Base-by-base conservation (phyloP, 1,140 invertebrate species). In the Daktulosphaira vitifoliae region DNA sequence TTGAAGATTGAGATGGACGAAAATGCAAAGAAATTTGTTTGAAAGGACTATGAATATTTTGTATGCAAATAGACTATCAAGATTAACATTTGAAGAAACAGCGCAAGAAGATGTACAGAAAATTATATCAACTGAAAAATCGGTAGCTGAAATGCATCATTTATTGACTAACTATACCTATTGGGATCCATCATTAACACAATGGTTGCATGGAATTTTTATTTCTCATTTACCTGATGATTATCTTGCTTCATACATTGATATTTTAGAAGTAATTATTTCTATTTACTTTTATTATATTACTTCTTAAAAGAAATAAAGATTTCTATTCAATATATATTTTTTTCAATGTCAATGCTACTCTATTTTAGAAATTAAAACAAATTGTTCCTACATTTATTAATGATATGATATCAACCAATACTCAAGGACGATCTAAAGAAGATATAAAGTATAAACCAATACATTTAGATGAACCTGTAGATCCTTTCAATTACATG, bases 41-140 rank as follows among this genome's bases (percentile, higher is more conserved):
- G 54, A 62, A 8, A 62, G 16, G 46, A 16, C 54, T 8, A 7
- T 62, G 26, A 26, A 33, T 20, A 62, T 62, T 46, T 46, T 62
- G 44, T 62, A 62, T 18, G 5, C 54, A 16, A 62, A 62, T 46
- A 38, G 42, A 13, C 20, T 62, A 15, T 33, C 39, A 4, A 62
- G 54, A 20, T 62, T 62, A 46, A 62, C 54, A 29, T 62, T 11
- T 62, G 54, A 62, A 62, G 54, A 39, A 18, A 62, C 54, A 29
- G 16, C 29, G 2, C 54, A 62, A 62, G 39, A 62, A 20, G 25
- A 46, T 62, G 42, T 62, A 0, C 54, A 62, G 46, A 62, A 29
- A 33, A 62, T 62, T 6, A 62, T 62, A 0, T 3, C 16, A 29
- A 62, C 54, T 8, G 25, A 62, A 46, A 62, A 62, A 62, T 62